These are phyloP conservation scores for Zaprionus nigranus DNA, from an alignment of 1,140 invertebrate genomes.

Conservation along the genomic window DNA sequence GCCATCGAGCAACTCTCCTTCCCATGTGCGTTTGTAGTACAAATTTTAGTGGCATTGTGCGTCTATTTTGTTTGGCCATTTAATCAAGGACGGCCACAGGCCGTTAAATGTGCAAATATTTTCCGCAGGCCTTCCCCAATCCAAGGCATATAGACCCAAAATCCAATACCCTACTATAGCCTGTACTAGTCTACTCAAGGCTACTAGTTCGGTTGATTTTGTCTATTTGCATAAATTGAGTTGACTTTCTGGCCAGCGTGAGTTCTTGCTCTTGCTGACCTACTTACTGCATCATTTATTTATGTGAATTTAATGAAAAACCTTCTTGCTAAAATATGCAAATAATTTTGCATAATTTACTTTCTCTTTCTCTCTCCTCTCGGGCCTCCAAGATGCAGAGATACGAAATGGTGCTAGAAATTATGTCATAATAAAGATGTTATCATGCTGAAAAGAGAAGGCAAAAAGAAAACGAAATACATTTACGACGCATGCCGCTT, in stretches of 20 bases:
- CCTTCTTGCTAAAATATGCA: conserved; percentile 44
- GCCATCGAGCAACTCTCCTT: conserved; percentile 10
- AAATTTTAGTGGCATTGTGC: conserved; percentile 52
- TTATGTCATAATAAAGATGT: conserved; percentile 31
- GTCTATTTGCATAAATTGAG: conserved; percentile 46
- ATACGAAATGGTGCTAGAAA: conserved; percentile 23
- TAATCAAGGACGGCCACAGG: conserved; percentile 63
- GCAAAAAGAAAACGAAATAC: not conserved
- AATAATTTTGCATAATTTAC: conserved; percentile 65
- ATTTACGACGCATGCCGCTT: conserved; percentile 19
- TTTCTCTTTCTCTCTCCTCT: not conserved
- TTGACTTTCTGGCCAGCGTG: conserved; percentile 20
- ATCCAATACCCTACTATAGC: not conserved
- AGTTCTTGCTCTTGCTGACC: conserved; percentile 48
- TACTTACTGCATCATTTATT: conserved; percentile 61
- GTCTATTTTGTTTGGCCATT: conserved; percentile 60
- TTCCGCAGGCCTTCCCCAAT: conserved; percentile 43
- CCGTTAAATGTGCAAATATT: conserved; percentile 75
- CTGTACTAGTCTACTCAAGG: conserved; percentile 42
- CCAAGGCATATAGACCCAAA: not conserved
- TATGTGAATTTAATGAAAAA: conserved; percentile 56
- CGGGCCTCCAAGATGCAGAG: not conserved
- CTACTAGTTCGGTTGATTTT: conserved; percentile 22
- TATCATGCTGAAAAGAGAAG: not conserved
- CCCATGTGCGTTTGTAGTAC: conserved; percentile 25